Conservation (phyloP, 2,113 vertebrate species). For the Pteruthius melanotis region DNA sequence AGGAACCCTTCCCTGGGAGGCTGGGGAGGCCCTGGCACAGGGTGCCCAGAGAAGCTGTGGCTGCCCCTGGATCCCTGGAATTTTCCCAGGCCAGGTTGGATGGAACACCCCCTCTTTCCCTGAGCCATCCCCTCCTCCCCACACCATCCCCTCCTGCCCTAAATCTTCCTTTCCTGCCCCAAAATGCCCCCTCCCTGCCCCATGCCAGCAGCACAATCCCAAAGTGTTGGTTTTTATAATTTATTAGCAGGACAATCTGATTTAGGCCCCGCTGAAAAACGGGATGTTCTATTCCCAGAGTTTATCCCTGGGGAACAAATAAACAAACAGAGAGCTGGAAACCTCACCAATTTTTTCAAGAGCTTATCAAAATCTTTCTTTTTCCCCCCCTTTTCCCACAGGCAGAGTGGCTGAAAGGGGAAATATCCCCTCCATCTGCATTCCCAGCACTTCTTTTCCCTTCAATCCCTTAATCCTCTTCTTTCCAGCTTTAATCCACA, state of each 20-base stretch:
- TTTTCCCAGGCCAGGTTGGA: background rate
- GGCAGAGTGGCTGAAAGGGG: background rate
- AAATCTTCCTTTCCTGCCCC: background rate
- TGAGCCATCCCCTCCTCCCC: background rate
- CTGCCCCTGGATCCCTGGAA: background rate
- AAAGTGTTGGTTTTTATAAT: background rate
- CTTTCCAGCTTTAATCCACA: slow-evolving; percentile 54
- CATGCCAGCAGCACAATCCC: background rate
- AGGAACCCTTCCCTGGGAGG: background rate
- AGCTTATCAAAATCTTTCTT: slow-evolving; percentile 10
- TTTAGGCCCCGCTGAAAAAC: background rate
- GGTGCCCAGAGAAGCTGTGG: background rate
- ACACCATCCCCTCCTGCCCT: background rate
- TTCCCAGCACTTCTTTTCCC: slow-evolving; percentile 23
- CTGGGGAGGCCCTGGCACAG: background rate
- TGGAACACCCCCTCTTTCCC: background rate
- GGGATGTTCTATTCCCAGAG: slow-evolving; percentile 10
- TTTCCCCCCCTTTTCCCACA: background rate
- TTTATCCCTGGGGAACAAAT: slow-evolving; percentile 47
- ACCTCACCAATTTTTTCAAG: slow-evolving; percentile 57
- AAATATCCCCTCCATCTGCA: background rate
- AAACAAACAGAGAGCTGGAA: slow-evolving; percentile 38
- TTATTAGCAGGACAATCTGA: slow-evolving; percentile 7
- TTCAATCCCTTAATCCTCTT: slow-evolving; percentile 70
- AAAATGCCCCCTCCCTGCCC: background rate